These are phyloP conservation scores for Mobula hypostoma DNA, from an alignment of 2,113 vertebrate genomes.

Conservation along the genomic window DNA sequence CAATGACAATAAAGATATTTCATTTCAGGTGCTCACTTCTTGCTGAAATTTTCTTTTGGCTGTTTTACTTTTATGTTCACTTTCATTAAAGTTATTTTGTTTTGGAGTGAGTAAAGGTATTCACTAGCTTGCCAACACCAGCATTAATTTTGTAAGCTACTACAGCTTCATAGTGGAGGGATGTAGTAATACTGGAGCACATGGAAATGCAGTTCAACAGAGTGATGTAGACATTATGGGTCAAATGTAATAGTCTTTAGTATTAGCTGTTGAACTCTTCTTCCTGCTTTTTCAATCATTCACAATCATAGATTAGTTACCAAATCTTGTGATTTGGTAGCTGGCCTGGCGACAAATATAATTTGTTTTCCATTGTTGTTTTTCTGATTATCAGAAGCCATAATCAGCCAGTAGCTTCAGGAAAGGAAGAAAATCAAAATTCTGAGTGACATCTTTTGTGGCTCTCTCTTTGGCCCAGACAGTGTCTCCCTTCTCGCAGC, in stretches of 20 bases:
- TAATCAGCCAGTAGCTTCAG: not conserved
- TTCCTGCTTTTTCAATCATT: not conserved
- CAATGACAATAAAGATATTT: too few species aligned
- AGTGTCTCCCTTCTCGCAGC: not conserved
- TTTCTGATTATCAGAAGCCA: not conserved
- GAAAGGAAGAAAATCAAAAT: too few species aligned
- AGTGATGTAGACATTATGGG: not conserved
- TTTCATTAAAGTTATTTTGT: not conserved
- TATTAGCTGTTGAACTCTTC: not conserved
- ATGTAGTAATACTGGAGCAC: not conserved
- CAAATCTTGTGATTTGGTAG: not conserved
- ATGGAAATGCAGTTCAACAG: not conserved
- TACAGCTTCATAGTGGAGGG: not conserved
- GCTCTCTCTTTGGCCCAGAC: not conserved
- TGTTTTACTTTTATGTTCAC: too few species aligned
- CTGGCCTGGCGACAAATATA: not conserved
- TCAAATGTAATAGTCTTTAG: not conserved
- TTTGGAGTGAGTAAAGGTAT: not conserved
- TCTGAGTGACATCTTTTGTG: not conserved
- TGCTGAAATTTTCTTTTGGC: not conserved
- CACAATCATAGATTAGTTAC: not conserved
- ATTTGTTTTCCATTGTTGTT: not conserved
- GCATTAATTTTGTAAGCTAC: not conserved
- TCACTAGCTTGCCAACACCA: not conserved
- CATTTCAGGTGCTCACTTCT: not conserved